Evolutionary conservation across 2,113 vertebrate genomes (phyloP).

Genomic region (Solenodon paradoxus): DNA sequence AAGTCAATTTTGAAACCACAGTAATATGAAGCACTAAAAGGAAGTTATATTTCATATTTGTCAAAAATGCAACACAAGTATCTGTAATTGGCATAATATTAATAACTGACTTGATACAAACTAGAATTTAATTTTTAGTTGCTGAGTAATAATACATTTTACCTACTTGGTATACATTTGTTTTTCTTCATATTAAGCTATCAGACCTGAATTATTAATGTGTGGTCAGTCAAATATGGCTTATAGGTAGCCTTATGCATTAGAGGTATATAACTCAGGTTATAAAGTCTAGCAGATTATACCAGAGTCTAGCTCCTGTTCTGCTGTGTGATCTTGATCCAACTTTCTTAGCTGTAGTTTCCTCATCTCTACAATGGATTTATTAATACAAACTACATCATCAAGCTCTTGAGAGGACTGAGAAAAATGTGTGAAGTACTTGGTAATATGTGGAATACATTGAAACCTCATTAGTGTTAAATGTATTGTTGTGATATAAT

Average conservation of each 20-base stretch:
- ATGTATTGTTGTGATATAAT: background rate
- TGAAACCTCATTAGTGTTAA: background rate
- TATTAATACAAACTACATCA: background rate
- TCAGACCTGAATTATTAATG: background rate
- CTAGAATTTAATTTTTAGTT: constrained; percentile 42
- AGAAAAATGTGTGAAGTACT: background rate
- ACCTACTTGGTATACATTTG: background rate
- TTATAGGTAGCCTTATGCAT: background rate
- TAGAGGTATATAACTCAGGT: background rate
- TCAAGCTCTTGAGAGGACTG: background rate
- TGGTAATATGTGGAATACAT: background rate
- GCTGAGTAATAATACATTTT: constrained; percentile 14
- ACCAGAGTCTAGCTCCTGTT: background rate
- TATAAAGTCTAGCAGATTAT: background rate
- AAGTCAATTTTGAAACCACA: constrained; percentile 51
- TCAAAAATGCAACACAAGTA: background rate
- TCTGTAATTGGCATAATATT: constrained; percentile 16
- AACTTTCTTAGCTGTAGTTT: background rate
- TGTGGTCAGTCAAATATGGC: background rate
- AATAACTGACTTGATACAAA: constrained; percentile 17
- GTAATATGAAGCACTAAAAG: constrained; percentile 27
- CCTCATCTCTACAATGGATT: background rate
- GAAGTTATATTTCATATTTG: constrained; percentile 12
- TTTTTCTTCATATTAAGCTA: background rate
- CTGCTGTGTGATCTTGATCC: background rate